phyloP scores from a whole-genome alignment of 2,113 vertebrate species.

The Motacilla tschutschensis region DNA sequence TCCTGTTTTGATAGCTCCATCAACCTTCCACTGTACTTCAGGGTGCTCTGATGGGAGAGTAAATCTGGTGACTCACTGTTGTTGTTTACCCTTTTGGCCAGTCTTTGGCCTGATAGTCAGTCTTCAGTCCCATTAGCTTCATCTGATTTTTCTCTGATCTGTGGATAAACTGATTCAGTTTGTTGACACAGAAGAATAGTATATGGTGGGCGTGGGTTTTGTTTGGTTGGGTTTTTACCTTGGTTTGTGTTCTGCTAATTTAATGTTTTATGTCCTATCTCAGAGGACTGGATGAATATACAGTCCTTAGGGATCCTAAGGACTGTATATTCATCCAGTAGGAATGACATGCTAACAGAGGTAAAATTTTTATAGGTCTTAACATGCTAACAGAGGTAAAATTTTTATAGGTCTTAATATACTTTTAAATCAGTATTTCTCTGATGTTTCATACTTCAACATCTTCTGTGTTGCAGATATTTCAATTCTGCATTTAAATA shows the following conservation, averaged over 20 bases:
- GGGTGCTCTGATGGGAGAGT: not conserved
- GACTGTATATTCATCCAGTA: no score
- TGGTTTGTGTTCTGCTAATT: not conserved
- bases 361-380: not conserved
- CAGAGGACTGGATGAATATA: not conserved
- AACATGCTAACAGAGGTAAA: not conserved
- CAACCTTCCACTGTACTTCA: not conserved
- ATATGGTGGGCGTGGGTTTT: not conserved
- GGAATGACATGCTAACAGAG: not conserved
- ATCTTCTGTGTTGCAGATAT: not conserved
- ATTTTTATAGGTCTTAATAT: not conserved
- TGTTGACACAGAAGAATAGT: not conserved
- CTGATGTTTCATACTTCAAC: not conserved
- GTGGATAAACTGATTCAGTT: not conserved
- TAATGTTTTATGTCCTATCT: not conserved
- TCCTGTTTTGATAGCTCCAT: not conserved
- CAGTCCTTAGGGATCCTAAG: not conserved
- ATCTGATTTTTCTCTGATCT: not conserved
- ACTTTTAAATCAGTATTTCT: not conserved
- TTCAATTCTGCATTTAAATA: not conserved
- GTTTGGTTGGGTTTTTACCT: not conserved
- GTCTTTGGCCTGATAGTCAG: not conserved
- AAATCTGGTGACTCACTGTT: not conserved
- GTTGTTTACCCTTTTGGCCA: not conserved
- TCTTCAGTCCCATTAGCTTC: not conserved